Evolutionary conservation across 1,140 invertebrate genomes (phyloP).

Genomic region (Bursaphelenchus mucronatus): DNA sequence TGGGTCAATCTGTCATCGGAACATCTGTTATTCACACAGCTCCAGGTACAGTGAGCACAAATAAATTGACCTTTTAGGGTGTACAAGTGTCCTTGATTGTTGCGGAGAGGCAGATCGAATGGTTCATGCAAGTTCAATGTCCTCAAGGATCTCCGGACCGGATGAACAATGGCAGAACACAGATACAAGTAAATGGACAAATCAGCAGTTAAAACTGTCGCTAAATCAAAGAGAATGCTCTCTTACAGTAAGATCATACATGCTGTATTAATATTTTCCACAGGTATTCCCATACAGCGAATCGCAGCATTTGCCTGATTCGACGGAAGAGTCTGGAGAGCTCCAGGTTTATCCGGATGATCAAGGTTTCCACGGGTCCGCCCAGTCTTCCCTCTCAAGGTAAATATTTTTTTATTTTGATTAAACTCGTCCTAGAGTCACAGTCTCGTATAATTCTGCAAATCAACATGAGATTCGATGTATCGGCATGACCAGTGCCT

Average conservation of each 20-base stretch:
- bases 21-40: slow-evolving; percentile 34
- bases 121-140: neutral
- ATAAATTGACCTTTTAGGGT: slow-evolving; percentile 1
- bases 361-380: slow-evolving; percentile 2
- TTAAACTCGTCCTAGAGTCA: slow-evolving; percentile 21
- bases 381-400: slow-evolving; percentile 22
- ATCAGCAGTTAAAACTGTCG: slow-evolving; percentile 30
- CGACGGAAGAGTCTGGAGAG: neutral
- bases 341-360: slow-evolving; percentile 1
- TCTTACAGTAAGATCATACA: slow-evolving; percentile 4
- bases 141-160: slow-evolving; percentile 1
- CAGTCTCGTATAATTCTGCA: slow-evolving; percentile 20
- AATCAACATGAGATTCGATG: slow-evolving; percentile 26
- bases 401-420: neutral
- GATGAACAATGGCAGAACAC: slow-evolving; percentile 25
- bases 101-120: slow-evolving; percentile 20
- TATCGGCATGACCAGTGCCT: slow-evolving; percentile 27
- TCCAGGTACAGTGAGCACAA: slow-evolving; percentile 8
- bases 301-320: slow-evolving; percentile 17
- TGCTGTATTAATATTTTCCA: neutral
- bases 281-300: slow-evolving; percentile 28
- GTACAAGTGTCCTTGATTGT: slow-evolving; percentile 25
- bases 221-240: slow-evolving; percentile 11
- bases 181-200: slow-evolving; percentile 19
- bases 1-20: slow-evolving; percentile 19